Evolutionary conservation across 2,888 invertebrate species (phyloP).

Genomic region (Tachina grossa): DNA sequence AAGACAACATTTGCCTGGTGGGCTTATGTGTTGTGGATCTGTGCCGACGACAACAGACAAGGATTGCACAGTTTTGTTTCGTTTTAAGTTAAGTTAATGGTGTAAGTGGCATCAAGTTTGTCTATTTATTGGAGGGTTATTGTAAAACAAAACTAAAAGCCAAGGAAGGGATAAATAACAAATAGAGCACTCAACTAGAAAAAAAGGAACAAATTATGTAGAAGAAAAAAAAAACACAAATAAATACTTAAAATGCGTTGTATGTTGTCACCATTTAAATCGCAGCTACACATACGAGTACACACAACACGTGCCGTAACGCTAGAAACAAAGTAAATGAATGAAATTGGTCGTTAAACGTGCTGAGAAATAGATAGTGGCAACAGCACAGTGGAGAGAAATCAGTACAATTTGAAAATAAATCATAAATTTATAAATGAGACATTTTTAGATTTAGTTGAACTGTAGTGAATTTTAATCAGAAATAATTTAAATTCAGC

Average conservation of each 20-base stretch:
- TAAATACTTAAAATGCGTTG: conserved; percentile 24
- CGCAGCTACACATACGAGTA: conserved; percentile 10
- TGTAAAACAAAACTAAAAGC: not conserved
- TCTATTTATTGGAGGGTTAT: not conserved
- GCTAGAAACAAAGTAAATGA: not conserved
- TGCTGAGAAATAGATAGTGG: conserved; percentile 11
- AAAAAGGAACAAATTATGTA: too few relatives aligned
- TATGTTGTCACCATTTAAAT: conserved; percentile 37
- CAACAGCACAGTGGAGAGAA: not conserved
- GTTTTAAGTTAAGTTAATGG: not conserved
- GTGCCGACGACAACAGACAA: not conserved
- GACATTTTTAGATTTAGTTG: too few relatives aligned
- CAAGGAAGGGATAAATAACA: not conserved
- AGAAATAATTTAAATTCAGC: too few relatives aligned
- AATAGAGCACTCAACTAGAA: not conserved
- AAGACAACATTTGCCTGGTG: not conserved
- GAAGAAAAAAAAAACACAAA: not conserved
- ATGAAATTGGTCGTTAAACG: conserved; percentile 29
- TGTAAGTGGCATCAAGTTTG: not conserved
- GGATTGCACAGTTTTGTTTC: conserved; percentile 2
- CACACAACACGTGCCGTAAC: conserved; percentile 7
- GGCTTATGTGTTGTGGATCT: too few relatives aligned
- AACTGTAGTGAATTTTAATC: too few relatives aligned
- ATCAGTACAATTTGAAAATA: not conserved
- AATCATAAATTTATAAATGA: too few relatives aligned